Base-by-base conservation (phyloP, 2,888 invertebrate genomes). In the Zootermopsis nevadensis region DNA sequence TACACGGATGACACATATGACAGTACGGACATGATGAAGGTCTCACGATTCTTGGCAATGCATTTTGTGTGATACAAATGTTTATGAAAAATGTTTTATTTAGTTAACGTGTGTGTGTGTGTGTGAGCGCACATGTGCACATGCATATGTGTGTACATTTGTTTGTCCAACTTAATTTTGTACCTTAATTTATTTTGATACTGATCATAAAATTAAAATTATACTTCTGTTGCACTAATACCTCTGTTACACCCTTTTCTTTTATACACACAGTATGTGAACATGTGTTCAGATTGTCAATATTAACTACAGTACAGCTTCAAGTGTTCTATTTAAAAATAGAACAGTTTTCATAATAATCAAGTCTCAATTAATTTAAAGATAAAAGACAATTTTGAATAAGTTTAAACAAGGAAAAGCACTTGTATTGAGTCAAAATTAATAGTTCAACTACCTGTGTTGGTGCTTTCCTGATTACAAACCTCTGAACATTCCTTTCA, bases 1-100 rank as follows among this genome's bases (percentile, higher is more conserved):
- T 60, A 60, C 60, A 38, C 60, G 79, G 79, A 66, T 79, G 60
- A 79, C 27, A 35, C 35, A 24, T 60, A 79, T 66, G 79, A 79
- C 79, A 79, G 66, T 48, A 79, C 35, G 79, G 66, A 79, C 79
- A 38, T 55, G 79, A 79, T 66, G 79, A 79, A 35, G 79, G 66
- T 79, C 27, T 79, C 35, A 60, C 79, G 66, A 79, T 66, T 79
- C 66, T 35, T 55, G 79, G 66, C 24, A 55, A 60, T 33, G n/a
- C 33, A 60, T 79, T 35, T 31, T 35, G 35, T 66, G 60, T 79
- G 33, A 60, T 55, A 53, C 66, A 79, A 53, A 55, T 77, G 77
- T 79, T 79, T 79, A 79, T 24, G 79, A 38, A 33, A 60, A 30
- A 69, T 33, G n/a, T 79, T 79, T 79, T 79, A 79, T 79, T 79